Base-by-base conservation (phyloP, 2,113 vertebrate species). In the Daboia siamensis region DNA sequence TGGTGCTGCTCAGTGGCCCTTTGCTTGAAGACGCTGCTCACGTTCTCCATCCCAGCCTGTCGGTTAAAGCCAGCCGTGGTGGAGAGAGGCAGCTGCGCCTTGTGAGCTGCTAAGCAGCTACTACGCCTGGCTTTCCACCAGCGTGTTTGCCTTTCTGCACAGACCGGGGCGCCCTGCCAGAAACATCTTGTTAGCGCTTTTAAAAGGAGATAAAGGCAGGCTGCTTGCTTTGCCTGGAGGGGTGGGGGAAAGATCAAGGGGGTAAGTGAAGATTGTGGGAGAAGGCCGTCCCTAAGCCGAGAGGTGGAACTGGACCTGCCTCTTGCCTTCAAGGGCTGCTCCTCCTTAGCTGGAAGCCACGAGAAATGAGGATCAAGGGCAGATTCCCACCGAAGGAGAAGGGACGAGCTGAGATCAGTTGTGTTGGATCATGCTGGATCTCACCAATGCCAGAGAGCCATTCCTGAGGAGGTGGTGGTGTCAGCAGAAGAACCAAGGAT, bases 1-100 rank as follows among this genome's bases (percentile, higher is more conserved):
- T 98, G 97, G 52, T 98, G 98, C 88, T 97, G 96, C 26, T 97
- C 96, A 10, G 97, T 95, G 4, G 97, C 97, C 96, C 96, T 98
- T 88, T 97, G 98, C 96, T 97, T 97, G 52, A 97, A 87, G 93
- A 97, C 94, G 87, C 33, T 95, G 94, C 95, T 91, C 10, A 97
- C 95, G 93, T 94, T 96, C 94, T 98, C 98, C 98, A 98, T 98
- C 93, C 94, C 94, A 91, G 87, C 93, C 93, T 29, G 4, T n/a
- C 6, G 1, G 20, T 26, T 39, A 10, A 21, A 55, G 20, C 29
- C 17, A 52, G 61, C 44, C 3, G n/a, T 10, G 24, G 80, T 15
- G 85, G 23, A 23, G 24, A 24, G 33, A 15, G 48, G 9, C 57
- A 21, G 59, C 5, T 39, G 33, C 23, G 84, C 3, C 10, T 51